Percentiles rank a stretch among this genome's conserved stretches.
These are phyloP conservation scores for Poeciliopsis infans DNA, from an alignment of 2,797 vertebrate species.

Conservation along the genomic window DNA sequence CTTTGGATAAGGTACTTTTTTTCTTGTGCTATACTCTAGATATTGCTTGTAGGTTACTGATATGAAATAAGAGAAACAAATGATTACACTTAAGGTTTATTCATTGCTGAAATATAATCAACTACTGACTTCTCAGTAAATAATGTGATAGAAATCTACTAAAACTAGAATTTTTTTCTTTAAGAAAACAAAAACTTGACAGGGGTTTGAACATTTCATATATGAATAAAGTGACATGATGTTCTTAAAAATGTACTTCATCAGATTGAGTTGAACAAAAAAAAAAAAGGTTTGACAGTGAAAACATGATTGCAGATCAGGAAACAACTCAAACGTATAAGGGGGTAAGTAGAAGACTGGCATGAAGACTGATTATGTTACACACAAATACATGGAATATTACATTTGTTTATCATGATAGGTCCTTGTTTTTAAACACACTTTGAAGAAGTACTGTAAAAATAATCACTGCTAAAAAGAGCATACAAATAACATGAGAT, in stretches of 20 bases:
- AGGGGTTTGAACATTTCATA: slow-evolving; percentile 75
- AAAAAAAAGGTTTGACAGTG: slow-evolving; percentile 70
- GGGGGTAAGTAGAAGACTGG: slow-evolving; percentile 76
- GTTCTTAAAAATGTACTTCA: slow-evolving; percentile 64
- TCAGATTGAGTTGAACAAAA: slow-evolving; percentile 56
- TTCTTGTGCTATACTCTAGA: slow-evolving; percentile 36
- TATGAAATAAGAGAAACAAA: slow-evolving; percentile 65
- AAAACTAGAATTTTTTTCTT: slow-evolving; percentile 69
- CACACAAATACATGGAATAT: slow-evolving; percentile 84
- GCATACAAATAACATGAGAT: slow-evolving; percentile 83
- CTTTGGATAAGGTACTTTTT: slow-evolving; percentile 36
- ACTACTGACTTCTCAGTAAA: slow-evolving; percentile 86
- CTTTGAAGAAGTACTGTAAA: slow-evolving; percentile 79
- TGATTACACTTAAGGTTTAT: slow-evolving; percentile 84
- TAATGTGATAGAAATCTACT: slow-evolving; percentile 87
- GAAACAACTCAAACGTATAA: slow-evolving; percentile 72
- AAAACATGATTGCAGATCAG: slow-evolving; percentile 81
- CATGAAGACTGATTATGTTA: slow-evolving; percentile 81
- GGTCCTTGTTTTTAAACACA: slow-evolving; percentile 79
- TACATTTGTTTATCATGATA: slow-evolving; percentile 78
- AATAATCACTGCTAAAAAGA: slow-evolving; percentile 85
- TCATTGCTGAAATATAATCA: slow-evolving; percentile 86
- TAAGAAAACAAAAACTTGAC: slow-evolving; percentile 77
- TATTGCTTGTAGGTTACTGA: slow-evolving; percentile 26
- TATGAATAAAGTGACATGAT: slow-evolving; percentile 74